phyloP scores from a whole-genome alignment of 35 echinoderm and acorn worm genomes.

The Heliocidaris tuberculata region DNA sequence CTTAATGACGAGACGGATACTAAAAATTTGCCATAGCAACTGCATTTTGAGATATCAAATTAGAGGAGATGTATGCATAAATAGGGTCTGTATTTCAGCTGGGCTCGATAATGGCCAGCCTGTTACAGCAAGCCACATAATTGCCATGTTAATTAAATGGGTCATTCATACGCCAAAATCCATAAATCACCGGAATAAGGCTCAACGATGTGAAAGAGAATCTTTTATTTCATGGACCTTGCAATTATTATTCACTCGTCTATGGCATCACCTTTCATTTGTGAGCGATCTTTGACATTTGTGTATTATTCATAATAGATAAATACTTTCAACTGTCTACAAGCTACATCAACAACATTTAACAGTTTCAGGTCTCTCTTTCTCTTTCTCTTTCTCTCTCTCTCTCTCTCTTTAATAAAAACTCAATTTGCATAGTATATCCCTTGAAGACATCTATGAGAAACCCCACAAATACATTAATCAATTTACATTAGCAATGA shows the following conservation, averaged over 20 bases:
- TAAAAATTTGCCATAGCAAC: background rate
- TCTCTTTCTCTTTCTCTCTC: background rate
- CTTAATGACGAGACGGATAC: background rate
- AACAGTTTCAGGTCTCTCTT: background rate
- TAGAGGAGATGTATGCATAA: background rate
- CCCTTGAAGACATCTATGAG: background rate
- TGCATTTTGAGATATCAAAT: background rate
- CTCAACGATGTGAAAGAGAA: background rate
- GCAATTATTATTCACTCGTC: background rate
- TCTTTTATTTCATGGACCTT: background rate
- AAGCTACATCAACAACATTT: no score
- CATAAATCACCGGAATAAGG: background rate
- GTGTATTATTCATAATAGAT: background rate
- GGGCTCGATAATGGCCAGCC: background rate
- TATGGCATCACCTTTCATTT: background rate
- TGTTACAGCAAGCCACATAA: background rate
- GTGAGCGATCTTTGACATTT: background rate
- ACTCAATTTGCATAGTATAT: no score
- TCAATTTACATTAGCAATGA: no score
- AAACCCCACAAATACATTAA: no score
- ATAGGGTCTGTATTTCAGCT: background rate
- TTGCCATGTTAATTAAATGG: conserved; percentile 12
- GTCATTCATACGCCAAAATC: background rate
- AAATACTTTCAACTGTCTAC: background rate
- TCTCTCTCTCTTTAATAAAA: background rate